phyloP scores from a whole-genome alignment of 2,888 invertebrate genomes.

The Prostheceraeus crozeri region DNA sequence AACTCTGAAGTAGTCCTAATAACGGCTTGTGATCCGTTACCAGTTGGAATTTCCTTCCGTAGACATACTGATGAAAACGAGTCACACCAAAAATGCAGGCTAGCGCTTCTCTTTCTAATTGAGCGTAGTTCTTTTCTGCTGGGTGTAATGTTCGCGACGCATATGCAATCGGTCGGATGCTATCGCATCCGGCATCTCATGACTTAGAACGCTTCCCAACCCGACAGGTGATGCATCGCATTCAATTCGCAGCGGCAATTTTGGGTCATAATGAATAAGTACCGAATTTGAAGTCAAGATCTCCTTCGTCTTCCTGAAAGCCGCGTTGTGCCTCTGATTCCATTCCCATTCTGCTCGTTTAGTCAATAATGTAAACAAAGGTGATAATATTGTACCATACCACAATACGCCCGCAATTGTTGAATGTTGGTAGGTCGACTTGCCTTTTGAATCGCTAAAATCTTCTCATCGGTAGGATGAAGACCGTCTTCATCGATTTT shows the following conservation, averaged over 20 bases:
- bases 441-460: slow-evolving; percentile 27
- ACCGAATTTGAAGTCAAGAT: neutral
- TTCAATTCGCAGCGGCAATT: neutral
- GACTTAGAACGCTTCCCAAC: neutral
- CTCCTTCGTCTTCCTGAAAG: slow-evolving; percentile 13
- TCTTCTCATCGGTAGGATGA: slow-evolving; percentile 19
- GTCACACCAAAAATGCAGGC: slow-evolving; percentile 16
- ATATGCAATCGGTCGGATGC: slow-evolving; percentile 1
- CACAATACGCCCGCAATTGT: slow-evolving; percentile 21
- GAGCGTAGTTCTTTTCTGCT: slow-evolving; percentile 11
- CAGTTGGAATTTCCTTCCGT: neutral
- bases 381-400: slow-evolving; percentile 31
- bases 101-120: slow-evolving; percentile 14
- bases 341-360: slow-evolving; percentile 1
- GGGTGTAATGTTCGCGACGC: slow-evolving; percentile 11
- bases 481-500: slow-evolving; percentile 24
- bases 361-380: slow-evolving; percentile 6
- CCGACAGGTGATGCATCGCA: slow-evolving; percentile 20
- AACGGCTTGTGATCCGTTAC: slow-evolving; percentile 18
- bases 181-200: slow-evolving; percentile 34
- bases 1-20: slow-evolving; percentile 19
- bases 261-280: slow-evolving; percentile 18
- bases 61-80: neutral
- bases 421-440: slow-evolving; percentile 8
- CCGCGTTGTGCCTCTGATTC: neutral